Base-by-base conservation (phyloP, 2,888 invertebrate genomes). In the Brenthis ino region DNA sequence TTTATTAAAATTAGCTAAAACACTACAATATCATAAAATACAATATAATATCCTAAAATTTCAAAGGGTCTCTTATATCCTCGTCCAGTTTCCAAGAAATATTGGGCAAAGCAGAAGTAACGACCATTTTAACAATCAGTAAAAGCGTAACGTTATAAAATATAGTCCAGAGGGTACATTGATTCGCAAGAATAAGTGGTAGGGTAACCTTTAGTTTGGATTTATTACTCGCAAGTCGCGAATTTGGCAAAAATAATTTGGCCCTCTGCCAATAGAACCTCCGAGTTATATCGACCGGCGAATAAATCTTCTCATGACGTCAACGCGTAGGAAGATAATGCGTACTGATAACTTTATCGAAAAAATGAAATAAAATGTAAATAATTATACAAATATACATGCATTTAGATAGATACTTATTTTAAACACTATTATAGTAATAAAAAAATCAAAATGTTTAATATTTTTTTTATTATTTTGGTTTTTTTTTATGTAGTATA, bases 201-300 rank as follows among this genome's bases (percentile, higher is more conserved):
- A 68, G 76, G 76, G 76, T 78, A 81, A 79, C 84, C 84, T 87
- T 20, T 80, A 79, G 66, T 67, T 70, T 73, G 78, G 81, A 86
- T 88, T 85, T 85, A 86, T 86, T 81, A 73, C 80, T 80, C 75
- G 74, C 76, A 78, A 83, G 76, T 80, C 76, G 80, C 74, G 80
- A 86, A 85, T 85, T 86, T 85, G 85, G 83, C 87, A 86, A 86
- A 85, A 88, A 88, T 84, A 80, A 80, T 81, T 82, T 83, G 85
- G 84, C 80, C 16, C n/a, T 47, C 6, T 47, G 83, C 87, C 87
- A 86, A 77, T 73, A 75, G 78, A 75, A 55, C 68, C 68, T 67
- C 50, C 61, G 50, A 51, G 37, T 43, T 69, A 67, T 69, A 71
- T 71, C 61, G 67, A 70, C 51, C 70, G 24, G 55, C 12, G 63